Evolutionary conservation across 92 coral and sea anemone genomes (phyloP), one percentile per base, ranked within the genome.

Genomic region (Umimayanthus chanpuru): DNA sequence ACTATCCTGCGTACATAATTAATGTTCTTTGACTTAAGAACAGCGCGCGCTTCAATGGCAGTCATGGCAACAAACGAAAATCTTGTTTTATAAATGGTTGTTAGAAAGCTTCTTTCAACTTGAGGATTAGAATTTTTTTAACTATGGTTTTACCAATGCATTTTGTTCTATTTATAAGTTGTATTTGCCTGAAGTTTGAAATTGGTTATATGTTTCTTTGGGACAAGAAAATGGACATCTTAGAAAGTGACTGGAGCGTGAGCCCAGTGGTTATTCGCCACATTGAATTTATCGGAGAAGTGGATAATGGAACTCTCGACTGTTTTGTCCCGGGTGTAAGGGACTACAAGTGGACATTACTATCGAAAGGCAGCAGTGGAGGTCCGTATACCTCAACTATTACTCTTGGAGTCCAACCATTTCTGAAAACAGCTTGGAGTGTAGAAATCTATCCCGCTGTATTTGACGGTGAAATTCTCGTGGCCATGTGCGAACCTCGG

Each of bases 301-400:
- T 32, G 0, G 99, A 97, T 41, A 97, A 97, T 73, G 99, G 99
- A 2, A 97, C 99, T 12, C 84, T 97, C 58, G 94, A 92, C 77
- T 97, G 99, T 49, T 83, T 80, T 64, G 89, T 95, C 41, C 96
- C 98, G 32, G 99, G 99, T 21, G 90, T 94, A 56, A 92, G 89
- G 23, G 87, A 93, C 9, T 97, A 91, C 86, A 71, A 82, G 30
- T 90, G 93, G 93, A 64, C 77, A 7, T 41, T 80, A 20, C 41
- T 90, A 4, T 79, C 87, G 23, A 90, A 90, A 87, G 90, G 89
- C 8, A 83, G 87, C 32, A 83, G 78, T 47, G 87, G 87, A 15
- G 87, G 87, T 41, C 87, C 87, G 2, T 88, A 50, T 23, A 56
- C 77, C 14, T 76, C 85, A 4, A 87, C 76, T 7, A n/a, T 65